Evolutionary conservation across 2,797 vertebrate genomes (phyloP).

Genomic region (Periophthalmus magnuspinnatus): DNA sequence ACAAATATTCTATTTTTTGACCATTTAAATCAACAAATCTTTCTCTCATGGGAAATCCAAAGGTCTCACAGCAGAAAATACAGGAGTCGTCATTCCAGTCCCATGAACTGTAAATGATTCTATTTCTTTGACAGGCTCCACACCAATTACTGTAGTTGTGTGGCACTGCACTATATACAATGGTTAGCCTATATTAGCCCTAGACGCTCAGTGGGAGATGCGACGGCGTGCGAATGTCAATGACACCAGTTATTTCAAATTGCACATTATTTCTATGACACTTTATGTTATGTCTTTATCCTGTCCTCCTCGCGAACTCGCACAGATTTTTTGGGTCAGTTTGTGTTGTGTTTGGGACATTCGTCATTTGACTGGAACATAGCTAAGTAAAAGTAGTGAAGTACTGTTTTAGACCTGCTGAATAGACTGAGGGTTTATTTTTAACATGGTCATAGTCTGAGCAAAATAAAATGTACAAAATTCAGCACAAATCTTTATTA

Average conservation of each 20-base stretch:
- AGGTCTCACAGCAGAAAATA: slow-evolving; percentile 26
- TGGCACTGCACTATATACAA: slow-evolving; percentile 27
- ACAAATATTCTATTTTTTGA: slow-evolving; percentile 31
- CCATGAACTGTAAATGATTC: slow-evolving; percentile 33
- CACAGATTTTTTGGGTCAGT: slow-evolving; percentile 49
- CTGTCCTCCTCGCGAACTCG: slow-evolving; percentile 39
- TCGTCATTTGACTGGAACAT: slow-evolving; percentile 24
- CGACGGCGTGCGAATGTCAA: slow-evolving; percentile 40
- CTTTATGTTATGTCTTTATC: slow-evolving; percentile 34
- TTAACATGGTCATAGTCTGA: too few relatives aligned
- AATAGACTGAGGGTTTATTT: too few relatives aligned
- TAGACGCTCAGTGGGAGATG: slow-evolving; percentile 52
- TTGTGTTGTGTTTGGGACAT: slow-evolving; percentile 33
- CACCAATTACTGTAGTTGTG: slow-evolving; percentile 51
- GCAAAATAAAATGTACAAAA: too few relatives aligned
- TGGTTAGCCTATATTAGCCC: slow-evolving; percentile 55
- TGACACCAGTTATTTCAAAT: too few relatives aligned
- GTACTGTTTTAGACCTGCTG: too few relatives aligned
- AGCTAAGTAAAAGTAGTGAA: too few relatives aligned
- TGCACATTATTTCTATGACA: slow-evolving; percentile 45
- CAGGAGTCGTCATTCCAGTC: slow-evolving; percentile 8
- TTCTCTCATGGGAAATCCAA: slow-evolving; percentile 12
- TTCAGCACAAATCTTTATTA: too few relatives aligned
- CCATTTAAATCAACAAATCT: slow-evolving; percentile 30
- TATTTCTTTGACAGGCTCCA: slow-evolving; percentile 20